Evolutionary conservation across 2,113 vertebrate species (phyloP), one percentile per base, ranked within the genome.

Genomic region (Rhinolophus sinicus): DNA sequence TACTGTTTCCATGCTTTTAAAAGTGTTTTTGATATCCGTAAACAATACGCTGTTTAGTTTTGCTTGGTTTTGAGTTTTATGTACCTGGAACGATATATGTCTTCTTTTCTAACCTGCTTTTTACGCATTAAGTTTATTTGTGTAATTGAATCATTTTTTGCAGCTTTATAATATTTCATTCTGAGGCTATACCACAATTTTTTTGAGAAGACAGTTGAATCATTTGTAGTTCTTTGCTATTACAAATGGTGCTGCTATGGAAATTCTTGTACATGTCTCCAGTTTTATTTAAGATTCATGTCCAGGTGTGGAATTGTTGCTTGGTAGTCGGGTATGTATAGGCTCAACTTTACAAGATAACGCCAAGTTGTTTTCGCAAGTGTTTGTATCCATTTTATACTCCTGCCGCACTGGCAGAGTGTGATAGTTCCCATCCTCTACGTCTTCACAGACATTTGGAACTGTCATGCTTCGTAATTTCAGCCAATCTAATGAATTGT

Each of bases 391-490:
- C 40, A 8, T 6, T 44, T 54, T 50, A 1, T 18, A 18, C 2
- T 54, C 28, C 22, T 44, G 40, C 40, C 40, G 40, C n/a, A 22
- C 24, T 22, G 22, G 60, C 26, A 40, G 75, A 28, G 19, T 24
- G 0, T 4, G 24, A 13, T 8, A 11, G 40, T 77, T 19, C 44
- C 60, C 38, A 2, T 21, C 15, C n/a, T 35, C 15, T 18, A 1
- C 47, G 7, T 52, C 47, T 16, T 77, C 58, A 56, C 22, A 33
- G 19, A 26, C 19, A 13, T 24, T 10, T n/a, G 15, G 33, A 40
- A 64, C n/a, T 15, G 0, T 30, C 70, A 5, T 35, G 14, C 33
- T 78, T 87, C n/a, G 16, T 38, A 11, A 19, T 67, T 35, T 65
- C 44, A 26, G 0, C 90, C 50, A 62, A 3, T 38, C 35, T 47